These are phyloP conservation scores for Temnothorax unifasciatus DNA, from an alignment of 2,888 invertebrate genomes.

Conservation along the genomic window DNA sequence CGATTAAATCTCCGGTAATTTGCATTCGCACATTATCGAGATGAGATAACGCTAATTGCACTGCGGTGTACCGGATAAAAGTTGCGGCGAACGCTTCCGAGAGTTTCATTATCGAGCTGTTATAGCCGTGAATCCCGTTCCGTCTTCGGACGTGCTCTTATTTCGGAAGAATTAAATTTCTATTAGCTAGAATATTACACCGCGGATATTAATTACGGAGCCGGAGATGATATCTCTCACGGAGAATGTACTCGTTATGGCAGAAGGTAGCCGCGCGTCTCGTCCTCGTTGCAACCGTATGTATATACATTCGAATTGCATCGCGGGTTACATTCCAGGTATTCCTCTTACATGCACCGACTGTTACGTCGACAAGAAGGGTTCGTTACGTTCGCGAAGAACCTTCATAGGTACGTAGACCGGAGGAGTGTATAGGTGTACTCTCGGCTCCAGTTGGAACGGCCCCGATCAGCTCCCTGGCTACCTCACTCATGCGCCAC, in stretches of 20 bases:
- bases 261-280: background rate
- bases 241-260: slow-evolving; percentile 13
- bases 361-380: slow-evolving; percentile 42
- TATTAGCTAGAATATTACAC: slow-evolving; percentile 5
- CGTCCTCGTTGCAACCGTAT: background rate
- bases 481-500: slow-evolving; percentile 38
- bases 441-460: slow-evolving; percentile 24
- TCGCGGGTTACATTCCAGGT: background rate
- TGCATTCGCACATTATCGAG: slow-evolving; percentile 9
- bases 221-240: background rate
- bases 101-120: background rate
- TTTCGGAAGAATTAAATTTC: background rate
- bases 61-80: background rate
- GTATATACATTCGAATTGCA: background rate
- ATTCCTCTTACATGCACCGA: slow-evolving; percentile 38
- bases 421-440: no score
- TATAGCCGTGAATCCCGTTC: background rate
- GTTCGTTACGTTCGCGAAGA: slow-evolving; percentile 39
- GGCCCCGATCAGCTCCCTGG: slow-evolving; percentile 16
- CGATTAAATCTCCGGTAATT: slow-evolving; percentile 35
- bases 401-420: slow-evolving; percentile 31
- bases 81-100: background rate
- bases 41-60: slow-evolving; percentile 37
- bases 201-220: background rate
- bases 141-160: background rate